Percentiles rank a stretch among this genome's conserved stretches.
Conservation (phyloP, 2,888 invertebrate genomes). For the Alitta virens region DNA sequence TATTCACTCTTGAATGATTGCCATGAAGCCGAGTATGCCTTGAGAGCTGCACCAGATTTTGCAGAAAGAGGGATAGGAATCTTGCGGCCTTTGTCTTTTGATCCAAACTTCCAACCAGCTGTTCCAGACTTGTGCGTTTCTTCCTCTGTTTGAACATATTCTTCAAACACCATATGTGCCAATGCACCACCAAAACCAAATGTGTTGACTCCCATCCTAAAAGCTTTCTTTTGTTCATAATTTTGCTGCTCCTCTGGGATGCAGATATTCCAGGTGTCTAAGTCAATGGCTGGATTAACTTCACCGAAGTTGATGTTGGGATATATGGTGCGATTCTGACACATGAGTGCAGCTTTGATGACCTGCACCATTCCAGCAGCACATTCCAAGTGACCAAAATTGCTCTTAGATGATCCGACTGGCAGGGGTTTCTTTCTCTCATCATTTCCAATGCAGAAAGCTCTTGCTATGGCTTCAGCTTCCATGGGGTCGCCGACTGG, state of each 20-base stretch:
- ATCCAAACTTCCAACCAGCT: constrained; percentile 23
- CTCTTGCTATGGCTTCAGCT: constrained; percentile 30
- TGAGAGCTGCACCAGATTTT: constrained; percentile 18
- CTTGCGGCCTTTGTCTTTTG: constrained; percentile 3
- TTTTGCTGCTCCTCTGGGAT: constrained; percentile 13
- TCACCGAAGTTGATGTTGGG: constrained; percentile 18
- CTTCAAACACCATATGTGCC: constrained; percentile 24
- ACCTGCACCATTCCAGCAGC: constrained; percentile 24
- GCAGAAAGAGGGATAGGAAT: constrained; percentile 19
- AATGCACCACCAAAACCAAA: constrained; percentile 26
- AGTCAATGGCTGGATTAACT: neutral
- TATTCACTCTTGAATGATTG: constrained; percentile 7
- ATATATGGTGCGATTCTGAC: constrained; percentile 12
- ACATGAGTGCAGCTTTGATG: constrained; percentile 20
- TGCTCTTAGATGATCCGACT: constrained; percentile 21
- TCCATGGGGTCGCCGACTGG: constrained; percentile 51
- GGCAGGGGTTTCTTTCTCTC: constrained; percentile 12
- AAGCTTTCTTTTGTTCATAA: constrained; percentile 11
- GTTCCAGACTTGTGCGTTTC: neutral
- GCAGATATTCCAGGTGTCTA: constrained; percentile 5
- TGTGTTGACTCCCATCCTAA: constrained; percentile 20
- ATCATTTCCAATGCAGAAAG: constrained; percentile 9
- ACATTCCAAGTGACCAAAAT: constrained; percentile 23
- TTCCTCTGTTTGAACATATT: constrained; percentile 6
- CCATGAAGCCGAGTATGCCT: constrained; percentile 13